Evolutionary conservation across 2,888 invertebrate species (phyloP).

Genomic region (Serripes groenlandicus): DNA sequence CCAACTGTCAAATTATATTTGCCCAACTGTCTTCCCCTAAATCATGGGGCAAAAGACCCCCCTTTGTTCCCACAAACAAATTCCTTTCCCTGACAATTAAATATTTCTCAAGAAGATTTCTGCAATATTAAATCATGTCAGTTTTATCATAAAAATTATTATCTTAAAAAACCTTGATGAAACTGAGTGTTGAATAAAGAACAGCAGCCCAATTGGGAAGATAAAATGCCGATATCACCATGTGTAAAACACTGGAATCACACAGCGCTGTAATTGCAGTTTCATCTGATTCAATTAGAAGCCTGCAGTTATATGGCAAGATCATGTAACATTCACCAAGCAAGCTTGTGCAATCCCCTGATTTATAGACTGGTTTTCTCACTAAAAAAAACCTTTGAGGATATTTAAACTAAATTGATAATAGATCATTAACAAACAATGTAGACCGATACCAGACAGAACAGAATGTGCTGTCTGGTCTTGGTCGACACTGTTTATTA

Average conservation of each 20-base stretch:
- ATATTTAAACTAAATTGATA: no score
- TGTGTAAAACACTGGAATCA: conserved; percentile 53
- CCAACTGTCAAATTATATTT: no score
- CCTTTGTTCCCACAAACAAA: no score
- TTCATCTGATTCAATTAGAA: conserved; percentile 67
- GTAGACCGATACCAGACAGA: no score
- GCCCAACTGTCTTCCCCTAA: neutral
- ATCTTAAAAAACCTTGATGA: neutral
- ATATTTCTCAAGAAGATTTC: no score
- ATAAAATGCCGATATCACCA: conserved; percentile 21
- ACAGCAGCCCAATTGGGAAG: conserved; percentile 22
- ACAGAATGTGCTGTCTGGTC: no score
- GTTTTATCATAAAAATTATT: conserved; percentile 18
- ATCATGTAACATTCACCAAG: conserved; percentile 32
- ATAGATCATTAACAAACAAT: no score
- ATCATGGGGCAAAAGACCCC: neutral
- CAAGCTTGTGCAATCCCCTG: conserved; percentile 23
- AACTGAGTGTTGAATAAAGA: conserved; percentile 21
- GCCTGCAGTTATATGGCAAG: conserved; percentile 62
- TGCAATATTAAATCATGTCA: conserved; percentile 20
- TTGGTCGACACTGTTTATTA: no score
- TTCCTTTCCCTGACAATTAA: no score
- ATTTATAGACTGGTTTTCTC: conserved; percentile 13
- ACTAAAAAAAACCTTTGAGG: neutral
- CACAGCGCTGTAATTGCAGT: conserved; percentile 52